phyloP scores from a whole-genome alignment of 1,140 invertebrate genomes.

The Psix sp. region DNA sequence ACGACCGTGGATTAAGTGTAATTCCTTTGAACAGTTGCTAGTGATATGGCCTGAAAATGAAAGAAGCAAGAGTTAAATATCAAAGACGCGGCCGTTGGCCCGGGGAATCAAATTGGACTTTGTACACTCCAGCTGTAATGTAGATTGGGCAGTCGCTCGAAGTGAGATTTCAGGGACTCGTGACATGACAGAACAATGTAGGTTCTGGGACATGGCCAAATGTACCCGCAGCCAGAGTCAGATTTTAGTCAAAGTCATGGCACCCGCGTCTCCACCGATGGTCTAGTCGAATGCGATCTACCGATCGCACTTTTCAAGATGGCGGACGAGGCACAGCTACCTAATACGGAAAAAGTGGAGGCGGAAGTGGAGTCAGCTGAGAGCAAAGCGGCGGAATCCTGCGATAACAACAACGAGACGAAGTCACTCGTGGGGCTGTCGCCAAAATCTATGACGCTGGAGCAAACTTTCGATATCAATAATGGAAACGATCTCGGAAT shows the following conservation, averaged over 20 bases:
- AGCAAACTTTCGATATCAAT: conserved; percentile 12
- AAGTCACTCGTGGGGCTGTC: conserved; percentile 20
- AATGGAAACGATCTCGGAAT: conserved; percentile 9
- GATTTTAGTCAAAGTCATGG: not conserved
- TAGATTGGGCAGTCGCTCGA: no score
- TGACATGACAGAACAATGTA: no score
- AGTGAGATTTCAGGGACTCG: no score
- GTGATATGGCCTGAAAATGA: no score
- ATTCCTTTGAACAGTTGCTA: not conserved
- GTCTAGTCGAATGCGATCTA: conserved; percentile 30
- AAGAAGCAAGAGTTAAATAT: no score
- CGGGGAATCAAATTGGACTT: no score
- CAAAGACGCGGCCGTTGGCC: no score
- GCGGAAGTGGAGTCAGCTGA: conserved; percentile 20
- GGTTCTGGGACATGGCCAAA: not conserved
- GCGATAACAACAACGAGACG: conserved; percentile 60
- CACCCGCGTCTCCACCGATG: no score
- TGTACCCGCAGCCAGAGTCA: not conserved
- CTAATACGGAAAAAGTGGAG: conserved; percentile 22
- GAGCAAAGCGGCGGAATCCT: conserved; percentile 32
- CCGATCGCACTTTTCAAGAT: conserved; percentile 40
- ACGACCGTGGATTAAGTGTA: not conserved
- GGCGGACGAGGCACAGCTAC: conserved; percentile 45
- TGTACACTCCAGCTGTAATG: no score
- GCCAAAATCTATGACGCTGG: conserved; percentile 11